Evolutionary conservation across 1,140 invertebrate species (phyloP).

Genomic region (Heliothis subflexa): DNA sequence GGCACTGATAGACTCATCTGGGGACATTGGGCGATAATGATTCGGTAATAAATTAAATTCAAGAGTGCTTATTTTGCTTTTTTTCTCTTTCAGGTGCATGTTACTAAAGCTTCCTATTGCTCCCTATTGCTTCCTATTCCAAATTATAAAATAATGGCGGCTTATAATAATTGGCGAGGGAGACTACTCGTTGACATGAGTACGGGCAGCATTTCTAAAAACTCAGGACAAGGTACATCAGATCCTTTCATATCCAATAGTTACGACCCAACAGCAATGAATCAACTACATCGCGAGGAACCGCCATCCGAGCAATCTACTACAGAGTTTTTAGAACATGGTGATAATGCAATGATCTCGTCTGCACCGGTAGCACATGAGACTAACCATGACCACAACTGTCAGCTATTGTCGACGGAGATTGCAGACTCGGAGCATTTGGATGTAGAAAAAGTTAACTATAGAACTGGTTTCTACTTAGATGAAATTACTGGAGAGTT

Average conservation of each 20-base stretch:
- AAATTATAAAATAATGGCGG: too few relatives aligned
- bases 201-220: neutral
- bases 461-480: neutral
- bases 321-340: neutral
- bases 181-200: conserved; percentile 7
- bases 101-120: neutral
- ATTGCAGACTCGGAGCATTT: neutral
- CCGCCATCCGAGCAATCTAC: neutral
- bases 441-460: neutral
- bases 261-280: neutral
- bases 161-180: neutral
- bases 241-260: too few relatives aligned
- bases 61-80: neutral
- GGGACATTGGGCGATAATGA: neutral
- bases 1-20: too few relatives aligned
- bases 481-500: conserved; percentile 8
- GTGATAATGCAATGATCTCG: neutral
- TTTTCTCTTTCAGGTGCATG: neutral
- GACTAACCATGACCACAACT: neutral
- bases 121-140: too few relatives aligned
- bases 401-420: neutral
- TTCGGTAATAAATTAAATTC: neutral
- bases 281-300: neutral
- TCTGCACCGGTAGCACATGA: neutral
- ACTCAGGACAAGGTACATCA: neutral